Evolutionary conservation across 2,113 vertebrate species (phyloP).

Genomic region (Agelaius phoeniceus): DNA sequence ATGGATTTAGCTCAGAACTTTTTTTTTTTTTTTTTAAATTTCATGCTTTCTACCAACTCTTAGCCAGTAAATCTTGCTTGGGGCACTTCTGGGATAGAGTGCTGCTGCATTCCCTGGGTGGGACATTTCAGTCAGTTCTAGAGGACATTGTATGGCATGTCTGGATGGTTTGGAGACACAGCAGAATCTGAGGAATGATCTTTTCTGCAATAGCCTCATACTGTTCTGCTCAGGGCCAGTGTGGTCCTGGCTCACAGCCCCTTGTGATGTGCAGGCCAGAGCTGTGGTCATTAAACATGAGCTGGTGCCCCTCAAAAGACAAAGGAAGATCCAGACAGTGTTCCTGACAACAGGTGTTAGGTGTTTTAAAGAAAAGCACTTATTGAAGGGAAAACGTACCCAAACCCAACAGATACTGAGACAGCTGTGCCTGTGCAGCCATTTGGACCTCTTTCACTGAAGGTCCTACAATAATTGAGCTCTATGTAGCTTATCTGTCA

Average conservation of each 20-base stretch:
- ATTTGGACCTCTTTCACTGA: not conserved
- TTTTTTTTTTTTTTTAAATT: not conserved
- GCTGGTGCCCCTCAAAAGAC: not conserved
- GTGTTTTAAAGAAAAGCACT: not conserved
- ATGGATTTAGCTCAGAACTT: not conserved
- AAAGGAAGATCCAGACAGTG: not conserved
- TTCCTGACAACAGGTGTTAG: not conserved
- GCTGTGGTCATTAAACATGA: not conserved
- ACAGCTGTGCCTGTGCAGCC: not conserved
- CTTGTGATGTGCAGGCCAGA: not conserved
- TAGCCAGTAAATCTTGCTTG: not conserved
- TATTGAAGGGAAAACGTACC: not conserved
- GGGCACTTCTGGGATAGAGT: not conserved
- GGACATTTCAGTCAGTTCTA: not conserved
- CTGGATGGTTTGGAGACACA: not conserved
- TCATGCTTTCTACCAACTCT: not conserved
- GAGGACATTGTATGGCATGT: accelerated
- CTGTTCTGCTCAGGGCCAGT: accelerated
- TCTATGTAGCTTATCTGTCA: not conserved
- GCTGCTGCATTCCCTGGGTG: not conserved
- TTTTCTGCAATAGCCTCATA: not conserved
- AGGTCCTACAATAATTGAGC: not conserved
- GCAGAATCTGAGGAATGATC: not conserved
- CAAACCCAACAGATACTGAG: not conserved
- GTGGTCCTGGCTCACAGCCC: not conserved